Base-by-base conservation (phyloP, 2,888 invertebrate genomes). In the Tipula unca region DNA sequence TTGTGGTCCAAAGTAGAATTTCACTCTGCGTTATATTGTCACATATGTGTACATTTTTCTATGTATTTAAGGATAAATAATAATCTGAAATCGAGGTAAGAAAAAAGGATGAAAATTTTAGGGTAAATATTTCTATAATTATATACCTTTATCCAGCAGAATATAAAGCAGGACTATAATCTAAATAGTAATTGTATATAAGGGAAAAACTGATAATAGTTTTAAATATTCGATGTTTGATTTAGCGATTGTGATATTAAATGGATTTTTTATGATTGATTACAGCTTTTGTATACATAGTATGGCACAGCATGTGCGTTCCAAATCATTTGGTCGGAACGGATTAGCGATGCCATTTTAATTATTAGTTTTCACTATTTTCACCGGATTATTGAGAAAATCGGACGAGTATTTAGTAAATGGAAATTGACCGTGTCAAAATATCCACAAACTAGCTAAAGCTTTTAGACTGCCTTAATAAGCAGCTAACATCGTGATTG, bases 41-140 rank as follows among this genome's bases (percentile, higher is more conserved):
- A 69, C 69, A 69, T 69, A 69, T 69, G 69, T 69, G 69, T 69
- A 69, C 69, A 69, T 69, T 32, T 69, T 69, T 69, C n/a, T n/a
- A n/a, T 69, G 25, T 69, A 69, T 69, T 69, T 69, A 69, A 69
- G 69, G 69, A 69, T 69, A 69, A 69, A 69, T 69, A 69, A 69
- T 69, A 69, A 69, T 69, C 69, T 69, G 25, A 25, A 69, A 69
- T 69, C 69, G 69, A 69, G 69, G 69, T 69, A 69, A 69, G 83
- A 83, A 83, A 83, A 83, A 83, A 83, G 83, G 35, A 83, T 32
- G 17, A 83, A 32, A 29, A 83, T 32, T 83, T 83, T 83, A 83
- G 83, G 83, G 83, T 83, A 83, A 83, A 83, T 83, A 32, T 83
- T 83, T 48, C 35, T 83, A 83, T 83, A 83, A 83, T 83, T 83